These are phyloP conservation scores for Heterochromis multidens DNA, from an alignment of 2,113 vertebrate species.

Conservation along the genomic window DNA sequence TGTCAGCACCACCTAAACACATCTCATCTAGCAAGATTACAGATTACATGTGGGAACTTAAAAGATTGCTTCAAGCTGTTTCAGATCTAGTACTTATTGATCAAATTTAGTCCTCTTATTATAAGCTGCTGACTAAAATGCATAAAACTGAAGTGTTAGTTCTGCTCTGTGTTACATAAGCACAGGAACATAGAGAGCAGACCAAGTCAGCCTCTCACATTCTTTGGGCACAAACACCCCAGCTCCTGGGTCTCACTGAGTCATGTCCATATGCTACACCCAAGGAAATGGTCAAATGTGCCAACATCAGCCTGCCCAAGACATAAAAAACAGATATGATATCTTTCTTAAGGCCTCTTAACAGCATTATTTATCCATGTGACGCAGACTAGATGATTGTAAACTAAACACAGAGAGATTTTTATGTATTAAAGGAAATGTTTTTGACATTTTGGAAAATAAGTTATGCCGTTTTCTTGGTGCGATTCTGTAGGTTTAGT, in stretches of 20 bases:
- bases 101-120: neutral
- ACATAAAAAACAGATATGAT: neutral
- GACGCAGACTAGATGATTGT: neutral
- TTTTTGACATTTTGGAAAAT: neutral
- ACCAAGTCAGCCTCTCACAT: slow-evolving; percentile 17
- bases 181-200: neutral
- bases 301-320: neutral
- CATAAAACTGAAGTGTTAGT: neutral
- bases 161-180: slow-evolving; percentile 2
- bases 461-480: neutral
- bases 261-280: slow-evolving; percentile 17
- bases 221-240: slow-evolving; percentile 17
- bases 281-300: slow-evolving; percentile 4
- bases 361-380: neutral
- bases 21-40: neutral
- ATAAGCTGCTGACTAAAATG: neutral
- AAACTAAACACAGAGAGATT: neutral
- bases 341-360: neutral
- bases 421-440: neutral
- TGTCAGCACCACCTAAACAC: neutral
- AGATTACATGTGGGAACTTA: neutral
- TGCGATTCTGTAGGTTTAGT: neutral
- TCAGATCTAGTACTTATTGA: neutral
- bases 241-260: neutral
- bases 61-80: neutral